Conservation (phyloP, 2,797 vertebrate species). For the Neopelma chrysocephalum region DNA sequence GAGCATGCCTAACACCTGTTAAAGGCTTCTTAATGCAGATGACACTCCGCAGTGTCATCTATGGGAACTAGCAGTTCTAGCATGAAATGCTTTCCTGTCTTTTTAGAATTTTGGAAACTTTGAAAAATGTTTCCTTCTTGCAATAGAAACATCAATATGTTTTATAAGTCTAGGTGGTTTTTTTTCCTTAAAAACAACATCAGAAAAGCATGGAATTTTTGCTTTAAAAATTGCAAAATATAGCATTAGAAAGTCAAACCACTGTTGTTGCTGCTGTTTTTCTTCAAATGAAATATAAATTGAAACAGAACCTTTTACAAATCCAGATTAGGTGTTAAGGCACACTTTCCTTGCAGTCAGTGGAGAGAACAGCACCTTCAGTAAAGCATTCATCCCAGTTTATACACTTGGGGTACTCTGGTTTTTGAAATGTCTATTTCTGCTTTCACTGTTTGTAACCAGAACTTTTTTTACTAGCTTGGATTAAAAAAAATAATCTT, state of each 20-base stretch:
- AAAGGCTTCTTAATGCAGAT: background rate
- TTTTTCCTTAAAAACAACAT: background rate
- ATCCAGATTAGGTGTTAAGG: background rate
- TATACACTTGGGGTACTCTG: background rate
- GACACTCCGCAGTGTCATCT: fast-evolving
- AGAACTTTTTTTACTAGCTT: background rate
- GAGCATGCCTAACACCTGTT: background rate
- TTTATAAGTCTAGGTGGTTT: background rate
- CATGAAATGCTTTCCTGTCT: background rate
- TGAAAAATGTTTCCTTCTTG: background rate
- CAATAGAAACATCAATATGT: background rate
- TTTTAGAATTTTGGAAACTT: background rate
- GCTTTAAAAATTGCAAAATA: background rate
- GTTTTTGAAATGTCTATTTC: background rate
- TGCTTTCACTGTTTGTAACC: background rate
- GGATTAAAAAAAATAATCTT: background rate
- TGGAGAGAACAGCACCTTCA: background rate
- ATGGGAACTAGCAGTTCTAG: background rate
- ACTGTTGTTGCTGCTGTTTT: background rate
- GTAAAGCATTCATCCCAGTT: background rate
- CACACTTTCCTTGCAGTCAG: background rate
- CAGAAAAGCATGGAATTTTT: background rate
- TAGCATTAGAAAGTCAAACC: background rate
- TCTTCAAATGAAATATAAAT: background rate
- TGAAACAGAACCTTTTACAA: background rate